Evolutionary conservation across 2,797 vertebrate genomes (phyloP), one percentile per base, ranked within the genome.

Genomic region (Pyrocephalus nanus): DNA sequence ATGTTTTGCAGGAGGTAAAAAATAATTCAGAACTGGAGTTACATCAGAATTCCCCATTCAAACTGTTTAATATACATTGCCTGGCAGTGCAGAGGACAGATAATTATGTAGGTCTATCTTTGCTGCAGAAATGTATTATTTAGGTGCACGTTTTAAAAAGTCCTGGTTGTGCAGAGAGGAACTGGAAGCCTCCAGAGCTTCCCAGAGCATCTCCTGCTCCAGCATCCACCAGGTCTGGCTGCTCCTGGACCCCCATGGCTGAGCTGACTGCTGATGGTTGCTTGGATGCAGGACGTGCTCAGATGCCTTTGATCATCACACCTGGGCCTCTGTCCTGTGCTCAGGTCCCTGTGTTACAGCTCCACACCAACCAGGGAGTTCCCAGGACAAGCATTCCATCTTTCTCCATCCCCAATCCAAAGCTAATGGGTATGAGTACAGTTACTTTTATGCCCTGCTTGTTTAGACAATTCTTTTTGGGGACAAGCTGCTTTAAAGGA

Each of bases 261-360:
- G 7, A 66, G 62, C 48, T 54, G 34, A 3, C 2, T 4, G 0
- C 0, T 1, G 34, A 6, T 0, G 11, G 20, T 40, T 38, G 36
- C 11, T 38, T 38, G 36, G 36, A 38, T 38, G 36, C 36, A 38
- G 36, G 36, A 11, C 36, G 36, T 38, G 36, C 36, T 38, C 36
- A 38, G 36, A 38, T 38, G 36, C 36, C 36, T 38, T 38, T 38
- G 36, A 38, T 38, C 36, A 38, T 38, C 36, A 38, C 36, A 38
- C 36, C 36, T 38, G 36, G 36, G 8, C 36, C 36, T 38, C 36
- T 38, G 9, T 38, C 36, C 36, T 38, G 36, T 38, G 36, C 36
- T 38, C 36, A 38, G 36, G 36, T 38, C 36, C 36, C 36, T 38
- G 36, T 38, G 36, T 38, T 38, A 38, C 36, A 38, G 36, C 36